phyloP scores from a whole-genome alignment of 2,888 invertebrate species.

The Epistrophe grossulariae region DNA sequence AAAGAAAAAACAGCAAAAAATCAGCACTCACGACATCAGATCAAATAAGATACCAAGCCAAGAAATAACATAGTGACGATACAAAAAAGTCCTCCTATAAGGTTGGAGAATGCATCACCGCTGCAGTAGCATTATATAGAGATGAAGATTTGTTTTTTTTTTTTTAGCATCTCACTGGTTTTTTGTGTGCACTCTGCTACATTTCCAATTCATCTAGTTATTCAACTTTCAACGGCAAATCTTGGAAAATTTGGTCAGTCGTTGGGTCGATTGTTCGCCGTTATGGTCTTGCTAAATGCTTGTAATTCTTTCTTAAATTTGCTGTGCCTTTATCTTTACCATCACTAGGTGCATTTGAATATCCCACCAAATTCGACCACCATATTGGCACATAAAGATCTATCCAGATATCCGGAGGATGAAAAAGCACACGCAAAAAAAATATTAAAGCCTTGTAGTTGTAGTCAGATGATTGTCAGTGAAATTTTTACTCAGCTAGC shows the following conservation, averaged over 20 bases:
- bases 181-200: conserved; percentile 28
- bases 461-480: conserved; percentile 53
- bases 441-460: conserved; percentile 36
- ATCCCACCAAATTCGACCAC: conserved; percentile 50
- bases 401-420: conserved; percentile 35
- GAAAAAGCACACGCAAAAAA: conserved; percentile 36
- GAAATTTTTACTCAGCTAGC: conserved; percentile 51
- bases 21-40: neutral
- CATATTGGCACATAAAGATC: conserved; percentile 15
- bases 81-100: neutral
- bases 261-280: neutral
- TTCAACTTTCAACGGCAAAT: conserved; percentile 70
- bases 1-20: conserved; percentile 9
- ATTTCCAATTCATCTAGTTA: conserved; percentile 69
- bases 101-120: conserved; percentile 1
- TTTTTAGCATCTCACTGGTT: conserved; percentile 40
- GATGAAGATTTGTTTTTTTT: conserved; percentile 13
- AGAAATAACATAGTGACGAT: conserved; percentile 1
- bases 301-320: conserved; percentile 25
- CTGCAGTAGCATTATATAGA: neutral
- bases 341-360: conserved; percentile 50
- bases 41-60: conserved; percentile 29
- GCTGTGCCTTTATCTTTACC: conserved; percentile 30
- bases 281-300: conserved; percentile 32
- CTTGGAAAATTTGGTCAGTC: conserved; percentile 34